Base-by-base conservation (phyloP, 2,888 invertebrate species). In the Meliscaeva auricollis region DNA sequence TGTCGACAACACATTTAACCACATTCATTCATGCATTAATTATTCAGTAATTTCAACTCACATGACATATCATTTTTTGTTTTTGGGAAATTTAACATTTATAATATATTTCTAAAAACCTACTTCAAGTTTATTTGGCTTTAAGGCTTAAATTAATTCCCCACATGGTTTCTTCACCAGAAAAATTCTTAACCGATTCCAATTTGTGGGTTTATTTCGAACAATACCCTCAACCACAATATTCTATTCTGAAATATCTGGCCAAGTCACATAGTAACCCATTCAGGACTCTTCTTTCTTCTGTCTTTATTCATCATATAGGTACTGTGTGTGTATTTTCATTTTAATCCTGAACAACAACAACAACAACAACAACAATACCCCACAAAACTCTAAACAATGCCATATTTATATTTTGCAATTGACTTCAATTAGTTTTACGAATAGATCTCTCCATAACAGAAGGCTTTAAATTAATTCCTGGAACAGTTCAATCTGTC, bases 391-490 rank as follows among this genome's bases (percentile, higher is more conserved):
- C 48, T 83, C 35, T 48, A 58, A 69, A 56, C 78, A 66, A 69
- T 72, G 62, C 74, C 69, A 78, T 75, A 62, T 76, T 76, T 76
- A 76, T 76, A 50, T 62, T 50, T 69, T 64, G 68, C 81, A 80
- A 81, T 81, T 85, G 85, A 73, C 81, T 81, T 85, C 80, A 81
- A 81, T 85, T 85, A 73, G 81, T 62, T 85, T 68, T 73, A 38
- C 60, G 62, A 66, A 85, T 62, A 72, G 60, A 50, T 79, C 44
- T 74, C 74, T 66, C 50, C 66, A 52, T 64, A 68, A 58, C 69
- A 58, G 68, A 72, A 62, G 76, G 85, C 85, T 85, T 81, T 80
- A 80, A 85, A 73, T 81, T 62, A 81, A 80, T 85, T 85, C 76
- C 72, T 60, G 56, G 32, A 81, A 73, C 73, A 73, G 73, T 76